A percentile compares a stretch with the other conserved stretches of the same genome.
These are phyloP conservation scores for Aleiodes sp. DNA, from an alignment of 1,140 invertebrate genomes.

Conservation along the genomic window DNA sequence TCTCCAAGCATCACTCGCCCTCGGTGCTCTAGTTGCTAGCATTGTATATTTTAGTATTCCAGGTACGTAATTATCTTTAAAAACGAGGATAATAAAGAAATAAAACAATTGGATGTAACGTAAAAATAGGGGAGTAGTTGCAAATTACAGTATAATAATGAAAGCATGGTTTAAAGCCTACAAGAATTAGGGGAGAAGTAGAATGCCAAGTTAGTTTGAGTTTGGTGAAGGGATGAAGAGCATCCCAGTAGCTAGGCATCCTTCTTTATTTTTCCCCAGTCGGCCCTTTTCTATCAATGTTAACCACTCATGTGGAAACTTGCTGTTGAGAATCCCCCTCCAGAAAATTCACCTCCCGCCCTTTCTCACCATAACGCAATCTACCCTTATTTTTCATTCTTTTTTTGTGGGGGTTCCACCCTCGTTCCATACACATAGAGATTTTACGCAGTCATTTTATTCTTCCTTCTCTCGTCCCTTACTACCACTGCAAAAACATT, in stretches of 20 bases:
- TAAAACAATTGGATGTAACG: constrained; percentile 32
- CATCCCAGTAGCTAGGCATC: constrained; percentile 40
- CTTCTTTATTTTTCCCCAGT: constrained; percentile 40
- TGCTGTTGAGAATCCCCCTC: constrained; percentile 57
- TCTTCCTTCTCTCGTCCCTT: not conserved
- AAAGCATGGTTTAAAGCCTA: constrained; percentile 58
- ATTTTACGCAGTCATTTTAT: constrained; percentile 5
- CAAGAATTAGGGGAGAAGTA: constrained; percentile 34
- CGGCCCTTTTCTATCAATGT: constrained; percentile 64
- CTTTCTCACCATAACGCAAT: constrained; percentile 62
- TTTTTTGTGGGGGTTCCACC: too few species aligned
- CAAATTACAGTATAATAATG: constrained; percentile 66
- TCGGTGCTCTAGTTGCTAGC: constrained; percentile 70
- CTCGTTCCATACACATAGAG: constrained; percentile 25
- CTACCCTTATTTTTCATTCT: constrained; percentile 34
- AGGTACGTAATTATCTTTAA: constrained; percentile 49
- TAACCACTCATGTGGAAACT: constrained; percentile 64
- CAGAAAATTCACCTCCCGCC: constrained; percentile 54
- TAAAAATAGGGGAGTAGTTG: constrained; percentile 48
- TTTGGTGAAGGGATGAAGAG: constrained; percentile 60
- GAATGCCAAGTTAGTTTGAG: constrained; percentile 53
- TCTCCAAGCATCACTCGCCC: constrained; percentile 66
- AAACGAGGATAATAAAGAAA: not conserved
- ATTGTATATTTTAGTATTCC: constrained; percentile 67
- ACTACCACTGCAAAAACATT: not conserved